phyloP scores from a whole-genome alignment of 1,140 invertebrate species.

The Muscidifurax raptorellus region DNA sequence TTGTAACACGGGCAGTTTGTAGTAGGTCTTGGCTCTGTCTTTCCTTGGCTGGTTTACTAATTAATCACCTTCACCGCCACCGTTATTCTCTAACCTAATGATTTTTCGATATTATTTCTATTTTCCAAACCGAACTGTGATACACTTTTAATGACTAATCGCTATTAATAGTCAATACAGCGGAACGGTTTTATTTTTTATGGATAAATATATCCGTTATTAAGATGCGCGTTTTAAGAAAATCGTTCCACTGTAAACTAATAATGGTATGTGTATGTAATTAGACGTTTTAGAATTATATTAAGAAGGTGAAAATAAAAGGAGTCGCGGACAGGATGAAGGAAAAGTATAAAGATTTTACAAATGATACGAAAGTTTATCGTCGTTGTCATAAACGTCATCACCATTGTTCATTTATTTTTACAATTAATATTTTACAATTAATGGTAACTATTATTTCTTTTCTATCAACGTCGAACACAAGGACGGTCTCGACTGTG shows the following conservation, averaged over 20 bases:
- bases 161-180: constrained; percentile 40
- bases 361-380: constrained; percentile 46
- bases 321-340: constrained; percentile 54
- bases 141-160: constrained; percentile 65
- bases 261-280: constrained; percentile 70
- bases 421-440: constrained; percentile 40
- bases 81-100: constrained; percentile 48
- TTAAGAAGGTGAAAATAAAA: constrained; percentile 56
- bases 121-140: constrained; percentile 73
- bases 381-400: constrained; percentile 33
- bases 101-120: constrained; percentile 55
- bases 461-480: constrained; percentile 19
- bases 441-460: constrained; percentile 41
- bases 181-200: constrained; percentile 36
- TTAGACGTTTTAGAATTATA: constrained; percentile 68
- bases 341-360: constrained; percentile 46
- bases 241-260: constrained; percentile 52
- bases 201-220: neutral
- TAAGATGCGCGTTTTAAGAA: constrained; percentile 8
- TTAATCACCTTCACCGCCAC: constrained; percentile 34
- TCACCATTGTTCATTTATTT: constrained; percentile 45
- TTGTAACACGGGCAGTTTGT: constrained; percentile 12
- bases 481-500: neutral
- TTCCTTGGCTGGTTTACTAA: constrained; percentile 39
- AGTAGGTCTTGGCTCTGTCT: constrained; percentile 41